Evolutionary conservation across 2,888 invertebrate species (phyloP).

Genomic region (Acrocyrtus sp.): DNA sequence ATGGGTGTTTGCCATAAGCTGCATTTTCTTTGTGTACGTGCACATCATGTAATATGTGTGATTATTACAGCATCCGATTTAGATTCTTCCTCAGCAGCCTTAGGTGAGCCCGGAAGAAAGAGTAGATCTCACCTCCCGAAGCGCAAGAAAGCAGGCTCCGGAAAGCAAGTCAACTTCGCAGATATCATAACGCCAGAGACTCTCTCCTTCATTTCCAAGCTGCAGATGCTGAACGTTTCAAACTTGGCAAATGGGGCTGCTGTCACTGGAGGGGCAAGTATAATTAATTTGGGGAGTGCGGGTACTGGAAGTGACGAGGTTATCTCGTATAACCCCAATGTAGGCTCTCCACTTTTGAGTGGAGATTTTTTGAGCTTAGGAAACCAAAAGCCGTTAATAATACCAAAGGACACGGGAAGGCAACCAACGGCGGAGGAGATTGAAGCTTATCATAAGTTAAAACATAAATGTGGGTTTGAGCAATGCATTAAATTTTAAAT

Average conservation of each 20-base stretch:
- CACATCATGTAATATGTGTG: too few species aligned
- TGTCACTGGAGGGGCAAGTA: conserved; percentile 3
- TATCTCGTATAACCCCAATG: conserved; percentile 19
- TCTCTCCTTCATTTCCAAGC: conserved; percentile 32
- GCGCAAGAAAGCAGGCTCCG: conserved; percentile 10
- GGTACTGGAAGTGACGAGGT: conserved; percentile 21
- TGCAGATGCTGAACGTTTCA: conserved; percentile 26
- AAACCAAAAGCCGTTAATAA: conserved; percentile 27
- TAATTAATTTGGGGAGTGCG: conserved; percentile 22
- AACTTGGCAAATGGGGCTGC: conserved; percentile 6
- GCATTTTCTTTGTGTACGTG: too few species aligned
- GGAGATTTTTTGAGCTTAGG: conserved; percentile 36
- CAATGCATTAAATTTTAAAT: too few species aligned
- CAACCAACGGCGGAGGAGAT: conserved; percentile 28
- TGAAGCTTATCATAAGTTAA: conserved; percentile 32
- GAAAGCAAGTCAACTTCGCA: conserved; percentile 37
- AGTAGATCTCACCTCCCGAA: conserved; percentile 45
- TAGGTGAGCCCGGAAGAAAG: conserved; percentile 22
- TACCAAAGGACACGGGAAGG: conserved; percentile 27
- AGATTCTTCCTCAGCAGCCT: neutral
- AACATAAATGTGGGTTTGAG: conserved; percentile 45
- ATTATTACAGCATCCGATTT: neutral
- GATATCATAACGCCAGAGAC: conserved; percentile 37
- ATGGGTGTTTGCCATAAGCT: neutral
- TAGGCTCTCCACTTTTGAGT: conserved; percentile 30